Evolutionary conservation across 2,797 vertebrate genomes (phyloP).

Genomic region (Uromys caudimaculatus): DNA sequence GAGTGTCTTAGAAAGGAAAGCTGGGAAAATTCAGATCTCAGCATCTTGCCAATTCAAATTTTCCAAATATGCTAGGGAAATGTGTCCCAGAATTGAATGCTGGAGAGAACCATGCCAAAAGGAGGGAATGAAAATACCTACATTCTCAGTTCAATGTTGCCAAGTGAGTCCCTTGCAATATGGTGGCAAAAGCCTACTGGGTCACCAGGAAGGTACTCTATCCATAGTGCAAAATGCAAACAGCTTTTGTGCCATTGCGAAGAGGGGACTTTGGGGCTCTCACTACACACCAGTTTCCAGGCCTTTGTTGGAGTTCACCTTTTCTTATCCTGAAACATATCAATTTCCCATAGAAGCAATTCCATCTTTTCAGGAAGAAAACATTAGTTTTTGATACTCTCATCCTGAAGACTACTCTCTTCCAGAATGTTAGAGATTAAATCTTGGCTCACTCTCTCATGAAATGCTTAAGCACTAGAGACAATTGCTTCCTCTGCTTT

Average conservation of each 20-base stretch:
- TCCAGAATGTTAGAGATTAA: not conserved
- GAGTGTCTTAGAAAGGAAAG: not conserved
- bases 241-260: not conserved
- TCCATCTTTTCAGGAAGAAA: slow-evolving; percentile 17
- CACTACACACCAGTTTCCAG: not conserved
- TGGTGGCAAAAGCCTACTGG: slow-evolving; percentile 43
- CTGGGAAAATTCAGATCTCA: slow-evolving; percentile 74
- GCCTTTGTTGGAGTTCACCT: not conserved
- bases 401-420: slow-evolving; percentile 23
- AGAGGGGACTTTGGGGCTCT: not conserved
- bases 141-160: slow-evolving; percentile 17
- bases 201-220: slow-evolving; percentile 8
- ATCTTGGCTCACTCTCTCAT: not conserved
- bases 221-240: not conserved
- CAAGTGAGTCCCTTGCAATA: slow-evolving; percentile 58
- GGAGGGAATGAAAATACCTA: slow-evolving; percentile 75
- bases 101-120: slow-evolving; percentile 70
- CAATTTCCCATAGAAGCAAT: not conserved
- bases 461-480: not conserved
- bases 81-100: slow-evolving; percentile 56
- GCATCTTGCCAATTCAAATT: slow-evolving; percentile 72
- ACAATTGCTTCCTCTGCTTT: not conserved
- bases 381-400: slow-evolving; percentile 49
- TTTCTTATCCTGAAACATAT: slow-evolving; percentile 1
- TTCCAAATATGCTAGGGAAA: slow-evolving; percentile 70